phyloP scores from a whole-genome alignment of 2,888 invertebrate genomes.

The Neelides folsomi region DNA sequence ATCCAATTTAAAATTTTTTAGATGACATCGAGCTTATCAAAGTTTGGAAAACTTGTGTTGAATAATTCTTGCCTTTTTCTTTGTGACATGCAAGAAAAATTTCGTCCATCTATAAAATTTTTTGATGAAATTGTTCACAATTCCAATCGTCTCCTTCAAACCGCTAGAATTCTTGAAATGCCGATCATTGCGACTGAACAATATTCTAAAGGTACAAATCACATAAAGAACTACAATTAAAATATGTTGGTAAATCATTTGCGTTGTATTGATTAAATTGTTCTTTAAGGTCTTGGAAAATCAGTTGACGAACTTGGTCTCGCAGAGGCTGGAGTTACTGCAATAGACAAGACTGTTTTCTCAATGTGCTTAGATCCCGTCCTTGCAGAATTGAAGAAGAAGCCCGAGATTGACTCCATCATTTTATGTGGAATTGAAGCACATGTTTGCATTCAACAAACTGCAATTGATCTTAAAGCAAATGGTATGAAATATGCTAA shows the following conservation, averaged over 20 bases:
- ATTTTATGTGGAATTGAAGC: conserved; percentile 45
- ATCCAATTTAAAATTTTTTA: too few relatives aligned
- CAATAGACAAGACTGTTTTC: conserved; percentile 43
- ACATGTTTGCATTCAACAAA: conserved; percentile 49
- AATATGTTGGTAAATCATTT: neutral
- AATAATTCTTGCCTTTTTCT: conserved; percentile 42
- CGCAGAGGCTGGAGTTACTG: conserved; percentile 36
- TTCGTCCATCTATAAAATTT: conserved; percentile 42
- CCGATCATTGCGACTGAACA: conserved; percentile 48
- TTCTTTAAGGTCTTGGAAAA: conserved; percentile 40
- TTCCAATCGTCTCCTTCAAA: conserved; percentile 40
- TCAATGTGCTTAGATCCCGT: conserved; percentile 45
- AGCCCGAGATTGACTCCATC: conserved; percentile 35
- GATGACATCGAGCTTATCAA: conserved; percentile 6
- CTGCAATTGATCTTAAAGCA: conserved; percentile 42
- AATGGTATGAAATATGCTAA: too few relatives aligned
- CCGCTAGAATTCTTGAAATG: conserved; percentile 42
- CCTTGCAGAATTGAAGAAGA: conserved; percentile 36
- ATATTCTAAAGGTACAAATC: conserved; percentile 43
- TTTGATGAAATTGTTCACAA: conserved; percentile 43
- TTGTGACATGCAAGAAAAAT: conserved; percentile 48
- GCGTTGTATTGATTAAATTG: neutral
- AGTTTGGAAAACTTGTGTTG: conserved; percentile 38
- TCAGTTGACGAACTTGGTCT: conserved; percentile 44
- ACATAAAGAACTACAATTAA: neutral